phyloP scores from a whole-genome alignment of 1,140 invertebrate species.

The Archegozetes longisetosus region DNA sequence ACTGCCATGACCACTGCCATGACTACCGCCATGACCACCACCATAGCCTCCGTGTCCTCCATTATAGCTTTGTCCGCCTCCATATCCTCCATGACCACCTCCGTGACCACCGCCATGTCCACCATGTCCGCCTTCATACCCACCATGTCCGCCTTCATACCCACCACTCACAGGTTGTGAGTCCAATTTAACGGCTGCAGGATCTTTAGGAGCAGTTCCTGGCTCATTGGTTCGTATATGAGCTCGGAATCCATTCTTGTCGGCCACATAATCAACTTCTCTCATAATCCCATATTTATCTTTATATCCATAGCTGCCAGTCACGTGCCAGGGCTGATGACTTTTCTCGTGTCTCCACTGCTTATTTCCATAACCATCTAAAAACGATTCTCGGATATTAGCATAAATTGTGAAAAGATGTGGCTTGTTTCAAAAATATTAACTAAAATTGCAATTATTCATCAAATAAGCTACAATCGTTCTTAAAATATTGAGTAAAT shows the following conservation, averaged over 20 bases:
- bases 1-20: not conserved
- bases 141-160: not conserved
- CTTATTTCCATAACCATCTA: slow-evolving; percentile 19
- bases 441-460: no score
- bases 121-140: not conserved
- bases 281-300: slow-evolving; percentile 16
- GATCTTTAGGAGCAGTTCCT: slow-evolving; percentile 13
- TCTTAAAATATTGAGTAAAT: no score
- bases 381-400: not conserved
- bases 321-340: slow-evolving; percentile 10
- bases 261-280: slow-evolving; percentile 16
- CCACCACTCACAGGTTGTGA: not conserved
- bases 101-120: not conserved
- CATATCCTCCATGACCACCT: not conserved
- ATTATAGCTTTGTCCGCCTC: not conserved
- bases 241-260: slow-evolving; percentile 17
- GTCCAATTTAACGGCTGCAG: slow-evolving; percentile 11
- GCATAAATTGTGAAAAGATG: not conserved
- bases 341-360: slow-evolving; percentile 18
- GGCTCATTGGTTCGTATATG: slow-evolving; percentile 17
- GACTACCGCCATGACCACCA: not conserved
- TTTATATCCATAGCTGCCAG: slow-evolving; percentile 14
- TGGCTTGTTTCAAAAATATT: not conserved
- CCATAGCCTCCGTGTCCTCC: not conserved
- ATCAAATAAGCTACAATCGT: no score